Conservation (phyloP, 2,797 vertebrate species). For the Xiphorhynchus erythropygius region DNA sequence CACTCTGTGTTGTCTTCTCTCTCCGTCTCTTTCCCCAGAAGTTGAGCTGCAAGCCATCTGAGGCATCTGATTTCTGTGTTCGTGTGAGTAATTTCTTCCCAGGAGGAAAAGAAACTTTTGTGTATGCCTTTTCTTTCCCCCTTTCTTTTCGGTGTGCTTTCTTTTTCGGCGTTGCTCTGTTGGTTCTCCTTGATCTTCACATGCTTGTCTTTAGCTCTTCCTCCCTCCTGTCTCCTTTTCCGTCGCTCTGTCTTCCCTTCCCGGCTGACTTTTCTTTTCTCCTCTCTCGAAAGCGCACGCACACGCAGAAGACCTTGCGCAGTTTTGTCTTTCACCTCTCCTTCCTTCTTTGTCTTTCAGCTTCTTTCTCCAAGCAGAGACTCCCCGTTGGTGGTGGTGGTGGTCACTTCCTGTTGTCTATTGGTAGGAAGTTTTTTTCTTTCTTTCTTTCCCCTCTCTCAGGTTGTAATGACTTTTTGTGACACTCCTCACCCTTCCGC, state of each 20-base stretch:
- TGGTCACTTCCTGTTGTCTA: constrained; percentile 64
- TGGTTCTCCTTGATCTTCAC: constrained; percentile 10
- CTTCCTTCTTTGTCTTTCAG: constrained; percentile 65
- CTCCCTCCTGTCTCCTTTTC: constrained; percentile 52
- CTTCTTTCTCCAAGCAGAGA: constrained; percentile 52
- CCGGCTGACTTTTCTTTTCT: constrained; percentile 64
- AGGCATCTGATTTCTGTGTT: constrained; percentile 1
- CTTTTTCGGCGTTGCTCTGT: neutral
- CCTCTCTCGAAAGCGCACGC: constrained; percentile 12
- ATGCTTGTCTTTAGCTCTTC: neutral
- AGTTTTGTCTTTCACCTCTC: constrained; percentile 68
- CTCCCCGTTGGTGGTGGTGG: constrained; percentile 51
- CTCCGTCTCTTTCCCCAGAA: constrained; percentile 16
- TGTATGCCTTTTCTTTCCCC: neutral
- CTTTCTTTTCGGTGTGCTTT: neutral
- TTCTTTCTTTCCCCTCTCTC: neutral
- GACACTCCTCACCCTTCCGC: neutral
- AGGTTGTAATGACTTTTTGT: constrained; percentile 53
- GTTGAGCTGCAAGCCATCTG: constrained; percentile 7
- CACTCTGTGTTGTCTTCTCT: neutral
- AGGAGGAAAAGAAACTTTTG: constrained; percentile 61
- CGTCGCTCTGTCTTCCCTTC: constrained; percentile 28
- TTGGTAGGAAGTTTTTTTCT: constrained; percentile 51
- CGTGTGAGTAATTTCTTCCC: constrained; percentile 10
- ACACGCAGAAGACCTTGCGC: constrained; percentile 34